Percentiles rank a stretch among this genome's conserved stretches.
Evolutionary conservation across 2,888 invertebrate genomes (phyloP).

Genomic region (Proisotoma minuta): DNA sequence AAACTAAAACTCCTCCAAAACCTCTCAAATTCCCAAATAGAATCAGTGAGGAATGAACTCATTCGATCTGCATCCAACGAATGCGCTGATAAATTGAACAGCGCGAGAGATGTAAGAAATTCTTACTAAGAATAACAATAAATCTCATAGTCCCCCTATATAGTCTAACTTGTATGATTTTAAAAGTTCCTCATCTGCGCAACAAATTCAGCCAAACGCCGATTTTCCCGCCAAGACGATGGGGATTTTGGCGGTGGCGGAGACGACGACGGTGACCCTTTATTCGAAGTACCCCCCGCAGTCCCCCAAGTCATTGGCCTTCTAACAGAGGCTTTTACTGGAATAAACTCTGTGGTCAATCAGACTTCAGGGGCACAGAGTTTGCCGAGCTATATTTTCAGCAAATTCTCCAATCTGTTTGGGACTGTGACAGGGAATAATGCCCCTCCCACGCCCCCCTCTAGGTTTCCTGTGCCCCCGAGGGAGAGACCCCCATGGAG

Average conservation of each 20-base stretch:
- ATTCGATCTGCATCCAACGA: too few species aligned
- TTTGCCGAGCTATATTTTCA: constrained; percentile 4
- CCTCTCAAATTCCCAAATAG: too few species aligned
- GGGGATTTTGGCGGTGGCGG: constrained; percentile 6
- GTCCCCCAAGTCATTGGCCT: constrained; percentile 4
- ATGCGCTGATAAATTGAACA: too few species aligned
- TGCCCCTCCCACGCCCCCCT: background rate
- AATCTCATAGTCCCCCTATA: background rate
- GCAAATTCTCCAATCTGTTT: background rate
- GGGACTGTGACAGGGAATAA: background rate
- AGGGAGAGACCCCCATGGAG: background rate
- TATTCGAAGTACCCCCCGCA: background rate
- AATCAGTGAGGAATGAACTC: too few species aligned
- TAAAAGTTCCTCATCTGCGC: background rate
- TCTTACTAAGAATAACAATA: too few species aligned
- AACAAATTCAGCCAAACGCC: background rate
- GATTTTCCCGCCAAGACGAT: constrained; percentile 5
- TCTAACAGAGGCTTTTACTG: constrained; percentile 10
- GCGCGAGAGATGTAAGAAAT: too few species aligned
- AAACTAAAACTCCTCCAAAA: too few species aligned
- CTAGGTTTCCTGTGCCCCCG: background rate
- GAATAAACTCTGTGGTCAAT: constrained; percentile 7
- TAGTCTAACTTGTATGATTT: background rate
- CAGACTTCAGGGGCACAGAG: background rate
- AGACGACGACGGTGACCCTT: background rate